Base-by-base conservation (phyloP, 2,797 vertebrate species). In the Sarcophilus harrisii region DNA sequence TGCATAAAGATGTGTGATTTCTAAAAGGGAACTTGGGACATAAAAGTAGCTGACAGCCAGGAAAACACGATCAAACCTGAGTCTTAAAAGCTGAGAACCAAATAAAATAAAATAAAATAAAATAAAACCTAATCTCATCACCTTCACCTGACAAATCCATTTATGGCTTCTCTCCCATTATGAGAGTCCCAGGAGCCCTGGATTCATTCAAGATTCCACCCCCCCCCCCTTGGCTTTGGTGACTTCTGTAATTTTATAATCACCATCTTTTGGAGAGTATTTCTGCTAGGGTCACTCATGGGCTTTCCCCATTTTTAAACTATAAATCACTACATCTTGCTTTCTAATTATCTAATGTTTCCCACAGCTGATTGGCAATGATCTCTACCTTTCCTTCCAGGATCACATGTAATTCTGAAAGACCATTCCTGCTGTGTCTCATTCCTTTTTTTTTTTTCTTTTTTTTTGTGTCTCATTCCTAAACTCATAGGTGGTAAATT, bases 11-110 rank as follows among this genome's bases (percentile, higher is more conserved):
- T 29, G 0, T 92, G 0, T 8, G 13, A 0, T 91, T 94, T 97
- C 28, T 92, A 62, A 96, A 91, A 30, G 91, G 95, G 95, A 57
- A 2, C 11, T 30, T 92, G 93, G 24, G 73, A 24, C 30, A 13
- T 2, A 60, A 16, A 59, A 45, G 32, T 28, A 27, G 52, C 97
- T 96, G 58, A 95, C 94, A 97, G 93, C 38, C 95, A 96, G 95
- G 90, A 5, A 95, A 28, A 94, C 57, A 89, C 59, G 59, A 90
- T 58, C 45, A 96, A 96, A 60, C 0, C 87, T 97, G 49, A 45
- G 91, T 92, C 45, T 54, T 66, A 38, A 16, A 93, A 94, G 87
- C 2, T 14, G 14, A 66, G 66, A 45, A 81, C 66, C 66, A 45
- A 81, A 81, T 81, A 9, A 45, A 45, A 32, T 52, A 59, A 45